phyloP scores from a whole-genome alignment of 2,888 invertebrate species.

The Synergus japonicus region DNA sequence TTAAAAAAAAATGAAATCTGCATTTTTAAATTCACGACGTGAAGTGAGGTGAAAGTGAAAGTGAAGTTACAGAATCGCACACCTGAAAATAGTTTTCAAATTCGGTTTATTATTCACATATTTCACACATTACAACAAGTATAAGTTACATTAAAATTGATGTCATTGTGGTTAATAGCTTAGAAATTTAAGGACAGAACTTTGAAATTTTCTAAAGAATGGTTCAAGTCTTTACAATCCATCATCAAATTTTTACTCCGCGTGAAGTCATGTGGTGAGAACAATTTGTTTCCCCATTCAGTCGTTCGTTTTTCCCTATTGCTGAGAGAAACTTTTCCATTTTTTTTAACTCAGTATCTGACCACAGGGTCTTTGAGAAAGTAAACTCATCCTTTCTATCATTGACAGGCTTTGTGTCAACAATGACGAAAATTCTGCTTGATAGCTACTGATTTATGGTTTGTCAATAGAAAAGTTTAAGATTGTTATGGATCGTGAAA shows the following conservation, averaged over 20 bases:
- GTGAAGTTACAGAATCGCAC: too few relatives aligned
- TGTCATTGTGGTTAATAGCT: too few relatives aligned
- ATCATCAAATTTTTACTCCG: neutral
- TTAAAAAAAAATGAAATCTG: too few relatives aligned
- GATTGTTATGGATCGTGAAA: neutral
- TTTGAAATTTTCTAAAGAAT: too few relatives aligned
- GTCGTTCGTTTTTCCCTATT: neutral
- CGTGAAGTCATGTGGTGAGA: neutral
- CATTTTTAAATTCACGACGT: too few relatives aligned
- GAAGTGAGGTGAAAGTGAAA: too few relatives aligned
- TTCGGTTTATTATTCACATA: too few relatives aligned
- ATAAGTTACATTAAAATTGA: too few relatives aligned
- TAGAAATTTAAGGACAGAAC: too few relatives aligned
- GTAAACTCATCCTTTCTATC: slow-evolving; percentile 10
- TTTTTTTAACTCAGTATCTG: neutral
- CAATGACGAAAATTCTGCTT: neutral
- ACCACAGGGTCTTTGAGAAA: neutral
- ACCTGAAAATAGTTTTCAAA: too few relatives aligned
- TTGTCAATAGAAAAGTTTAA: neutral
- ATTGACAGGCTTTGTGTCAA: neutral
- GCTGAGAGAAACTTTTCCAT: neutral
- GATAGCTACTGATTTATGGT: neutral
- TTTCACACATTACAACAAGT: too few relatives aligned
- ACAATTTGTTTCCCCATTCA: neutral
- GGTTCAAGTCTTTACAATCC: neutral